These are phyloP conservation scores for Oikopleura albicans DNA, from an alignment of 23 tunicate species.

Conservation along the genomic window DNA sequence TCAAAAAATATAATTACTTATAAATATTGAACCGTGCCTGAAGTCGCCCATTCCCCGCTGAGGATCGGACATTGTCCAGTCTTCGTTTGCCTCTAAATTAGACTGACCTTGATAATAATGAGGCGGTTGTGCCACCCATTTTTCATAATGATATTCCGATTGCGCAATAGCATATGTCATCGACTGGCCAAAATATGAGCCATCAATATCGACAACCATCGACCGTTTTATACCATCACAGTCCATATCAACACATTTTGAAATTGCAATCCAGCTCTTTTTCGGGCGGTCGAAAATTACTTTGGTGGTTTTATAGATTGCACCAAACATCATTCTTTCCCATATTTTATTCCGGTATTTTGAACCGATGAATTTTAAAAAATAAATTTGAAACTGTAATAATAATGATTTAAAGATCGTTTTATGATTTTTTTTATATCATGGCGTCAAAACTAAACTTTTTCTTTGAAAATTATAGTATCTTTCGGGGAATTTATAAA, in stretches of 20 bases:
- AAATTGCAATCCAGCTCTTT: neutral
- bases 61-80: neutral
- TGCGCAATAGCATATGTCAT: neutral
- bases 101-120: neutral
- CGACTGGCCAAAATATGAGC: neutral
- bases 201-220: neutral
- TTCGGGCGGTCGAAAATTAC: neutral
- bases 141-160: constrained; percentile 9
- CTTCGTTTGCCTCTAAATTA: neutral
- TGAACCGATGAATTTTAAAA: too few relatives aligned
- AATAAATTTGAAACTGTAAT: too few relatives aligned
- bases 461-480: too few relatives aligned
- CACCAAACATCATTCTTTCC: too few relatives aligned
- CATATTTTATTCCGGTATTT: too few relatives aligned
- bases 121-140: neutral
- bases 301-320: too few relatives aligned
- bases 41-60: neutral
- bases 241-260: constrained; percentile 4
- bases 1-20: too few relatives aligned
- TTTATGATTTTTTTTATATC: too few relatives aligned
- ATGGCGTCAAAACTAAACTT: too few relatives aligned
- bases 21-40: too few relatives aligned
- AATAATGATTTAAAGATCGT: too few relatives aligned
- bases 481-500: too few relatives aligned
- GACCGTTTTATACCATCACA: constrained; percentile 1